Percentiles rank a stretch among this genome's conserved stretches.
Evolutionary conservation across 2,113 vertebrate species (phyloP).

Genomic region (Machaerirhynchus nigripectus): DNA sequence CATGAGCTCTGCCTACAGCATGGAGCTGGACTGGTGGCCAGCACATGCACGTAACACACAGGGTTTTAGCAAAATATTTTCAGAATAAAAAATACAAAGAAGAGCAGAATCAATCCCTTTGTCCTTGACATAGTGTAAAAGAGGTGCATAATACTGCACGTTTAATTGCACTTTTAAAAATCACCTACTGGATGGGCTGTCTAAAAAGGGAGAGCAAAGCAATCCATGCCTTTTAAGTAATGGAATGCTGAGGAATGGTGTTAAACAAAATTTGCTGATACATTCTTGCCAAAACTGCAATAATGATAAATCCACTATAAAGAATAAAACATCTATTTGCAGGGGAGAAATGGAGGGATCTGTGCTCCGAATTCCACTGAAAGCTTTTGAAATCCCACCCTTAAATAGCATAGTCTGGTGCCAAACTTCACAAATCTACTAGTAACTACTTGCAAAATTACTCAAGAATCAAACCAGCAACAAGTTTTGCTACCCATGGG

Average conservation of each 20-base stretch:
- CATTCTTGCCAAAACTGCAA: neutral
- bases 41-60: neutral
- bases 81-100: neutral
- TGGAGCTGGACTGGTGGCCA: slow-evolving; percentile 8
- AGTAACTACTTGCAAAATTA: slow-evolving; percentile 16
- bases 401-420: neutral
- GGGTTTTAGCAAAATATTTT: neutral
- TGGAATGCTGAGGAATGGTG: neutral
- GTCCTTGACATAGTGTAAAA: neutral
- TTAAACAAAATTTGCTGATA: slow-evolving; percentile 5
- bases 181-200: neutral
- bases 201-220: neutral
- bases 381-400: slow-evolving; percentile 20
- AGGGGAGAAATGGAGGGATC: neutral
- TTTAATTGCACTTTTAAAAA: neutral
- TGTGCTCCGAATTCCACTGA: neutral
- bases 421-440: slow-evolving; percentile 14
- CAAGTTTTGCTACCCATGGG: neutral
- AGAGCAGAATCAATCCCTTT: neutral
- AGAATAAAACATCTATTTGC: neutral
- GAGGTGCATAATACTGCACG: neutral
- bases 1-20: neutral
- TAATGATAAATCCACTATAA: slow-evolving; percentile 22
- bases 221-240: neutral
- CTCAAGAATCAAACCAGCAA: neutral